Evolutionary conservation across 1,140 invertebrate genomes (phyloP).

Genomic region (Tachypleus tridentatus): DNA sequence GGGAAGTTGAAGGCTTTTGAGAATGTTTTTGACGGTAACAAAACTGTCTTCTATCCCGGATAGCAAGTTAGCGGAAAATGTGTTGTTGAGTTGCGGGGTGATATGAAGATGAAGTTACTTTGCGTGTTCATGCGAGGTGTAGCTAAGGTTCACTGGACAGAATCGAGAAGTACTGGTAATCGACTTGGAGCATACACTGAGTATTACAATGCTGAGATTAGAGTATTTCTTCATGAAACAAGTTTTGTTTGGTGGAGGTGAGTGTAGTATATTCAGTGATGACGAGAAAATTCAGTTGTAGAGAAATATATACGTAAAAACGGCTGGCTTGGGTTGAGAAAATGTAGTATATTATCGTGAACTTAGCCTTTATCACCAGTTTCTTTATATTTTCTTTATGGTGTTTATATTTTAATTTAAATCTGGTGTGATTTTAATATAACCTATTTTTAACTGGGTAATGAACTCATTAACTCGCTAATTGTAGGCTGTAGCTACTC

Average conservation of each 20-base stretch:
- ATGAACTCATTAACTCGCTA: too few relatives aligned
- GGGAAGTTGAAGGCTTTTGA: conserved; percentile 40
- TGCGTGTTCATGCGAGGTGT: conserved; percentile 38
- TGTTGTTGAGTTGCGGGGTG: conserved; percentile 38
- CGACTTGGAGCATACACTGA: conserved; percentile 40
- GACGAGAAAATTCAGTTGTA: too few relatives aligned
- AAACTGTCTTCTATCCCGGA: conserved; percentile 39
- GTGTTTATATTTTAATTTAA: too few relatives aligned
- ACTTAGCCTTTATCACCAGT: too few relatives aligned
- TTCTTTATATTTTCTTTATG: too few relatives aligned
- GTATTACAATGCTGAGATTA: conserved; percentile 39
- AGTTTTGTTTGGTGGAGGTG: conserved; percentile 38
- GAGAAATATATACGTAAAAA: too few relatives aligned
- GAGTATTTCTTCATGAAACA: conserved; percentile 40
- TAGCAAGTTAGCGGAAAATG: conserved; percentile 36
- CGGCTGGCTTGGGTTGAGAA: too few relatives aligned
- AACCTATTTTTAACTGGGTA: too few relatives aligned
- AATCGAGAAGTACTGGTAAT: conserved; percentile 38
- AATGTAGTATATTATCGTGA: too few relatives aligned
- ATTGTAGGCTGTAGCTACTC: too few relatives aligned
- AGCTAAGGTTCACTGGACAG: conserved; percentile 41
- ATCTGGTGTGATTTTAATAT: too few relatives aligned
- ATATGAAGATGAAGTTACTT: conserved; percentile 38
- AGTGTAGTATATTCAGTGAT: too few relatives aligned
- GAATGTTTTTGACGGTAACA: conserved; percentile 35